Evolutionary conservation across 2,113 vertebrate species (phyloP), one percentile per base, ranked within the genome.

Genomic region (Brachyhypopomus gauderio): DNA sequence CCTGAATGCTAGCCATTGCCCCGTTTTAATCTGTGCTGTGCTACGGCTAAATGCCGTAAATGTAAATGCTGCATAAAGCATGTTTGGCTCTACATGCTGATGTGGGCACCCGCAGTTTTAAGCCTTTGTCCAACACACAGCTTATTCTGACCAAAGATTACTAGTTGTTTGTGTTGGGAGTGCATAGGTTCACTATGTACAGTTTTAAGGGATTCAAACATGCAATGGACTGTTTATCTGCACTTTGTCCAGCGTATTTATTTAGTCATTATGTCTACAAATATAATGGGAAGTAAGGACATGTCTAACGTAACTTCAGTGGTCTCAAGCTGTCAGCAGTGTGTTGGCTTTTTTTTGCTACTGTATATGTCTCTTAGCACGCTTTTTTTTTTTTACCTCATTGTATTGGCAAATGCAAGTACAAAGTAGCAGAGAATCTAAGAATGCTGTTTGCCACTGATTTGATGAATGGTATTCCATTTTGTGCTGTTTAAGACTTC

Each of bases 191-290:
- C 23, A 5, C 19, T 63, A n/a, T 14, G n/a, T 36, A 14, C 56
- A 38, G 58, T 34, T 79, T 38, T 71, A 22, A 71, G 34, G 34
- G 27, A 19, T 27, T 36, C 5, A 6, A 8, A 52, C 9, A 27
- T 67, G 60, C 6, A 67, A 75, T 30, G 64, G n/a, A 75, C 71
- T 83, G 73, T 75, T 79, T 85, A 73, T 80, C 75, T 79, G 75
- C 80, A 73, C 77, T 72, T 59, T 73, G 71, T 45, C 41, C 41
- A 45, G 62, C 30, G 30, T 30, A 82, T 80, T 83, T 45, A 71
- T 80, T 80, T 85, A 85, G 80, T 36, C 81, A 85, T 85, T 79
- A 23, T n/a, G 73, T 19, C 70, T 83, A 72, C 80, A 85, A 83
- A 59, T 85, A 58, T 71, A 72, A 85, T 77, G 5, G 67, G 36